Base-by-base conservation (phyloP, 2,888 invertebrate species). In the Agrenia bidenticulata region DNA sequence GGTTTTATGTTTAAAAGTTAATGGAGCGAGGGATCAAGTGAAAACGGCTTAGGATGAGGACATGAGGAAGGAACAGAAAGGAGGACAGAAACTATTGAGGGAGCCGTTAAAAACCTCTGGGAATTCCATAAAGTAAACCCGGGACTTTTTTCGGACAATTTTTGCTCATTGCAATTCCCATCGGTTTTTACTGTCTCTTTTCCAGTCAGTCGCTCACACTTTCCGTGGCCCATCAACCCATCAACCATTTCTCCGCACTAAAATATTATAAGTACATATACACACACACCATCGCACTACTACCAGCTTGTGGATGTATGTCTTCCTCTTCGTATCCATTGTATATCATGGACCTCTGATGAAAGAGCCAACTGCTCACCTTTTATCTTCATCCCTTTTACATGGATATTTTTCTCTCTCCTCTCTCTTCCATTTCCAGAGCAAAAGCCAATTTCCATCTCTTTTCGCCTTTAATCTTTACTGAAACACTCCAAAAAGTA, bases 91-190 rank as follows among this genome's bases (percentile, higher is more conserved):
- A 23, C 58, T 42, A 57, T 51, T 60, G 27, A 59, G 66, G 60
- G 66, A 64, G 61, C 57, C 62, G 68, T 70, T 70, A 70, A 73
- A 71, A 71, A 72, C 73, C 74, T 68, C 60, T 23, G 73, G 74
- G 74, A 73, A 67, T 69, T 57, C 45, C 66, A 64, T 66, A 62
- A 68, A 68, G 66, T 65, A 68, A 67, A 67, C 60, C 64, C 57
- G 64, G 63, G 64, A 64, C 62, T 72, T 63, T 65, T 32, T 67
- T 70, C 65, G 71, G 69, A 66, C 70, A 71, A 72, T 73, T 71
- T 73, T 74, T 69, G 72, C 72, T 74, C 70, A 70, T 71, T 72
- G 53, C 53, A 58, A 51, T 63, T 58, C 63, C 53, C 51, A 41
- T 62, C 39, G 32, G 57, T 57, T 63, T 57, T 57, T 57, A 57